phyloP scores from a whole-genome alignment of 1,140 invertebrate genomes.

The Hylyphantes graminicola region DNA sequence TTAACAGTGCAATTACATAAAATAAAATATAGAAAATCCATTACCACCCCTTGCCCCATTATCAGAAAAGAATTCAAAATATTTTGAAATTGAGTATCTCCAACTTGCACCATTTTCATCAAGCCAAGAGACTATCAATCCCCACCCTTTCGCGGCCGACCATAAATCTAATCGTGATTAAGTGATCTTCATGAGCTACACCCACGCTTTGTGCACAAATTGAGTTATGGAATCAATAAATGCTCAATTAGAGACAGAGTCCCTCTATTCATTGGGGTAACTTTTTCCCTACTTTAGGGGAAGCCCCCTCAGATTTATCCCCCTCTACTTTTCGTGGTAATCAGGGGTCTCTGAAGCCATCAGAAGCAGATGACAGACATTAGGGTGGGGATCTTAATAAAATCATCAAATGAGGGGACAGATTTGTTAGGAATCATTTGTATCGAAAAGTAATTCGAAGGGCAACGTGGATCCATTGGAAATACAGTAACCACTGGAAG shows the following conservation, averaged over 20 bases:
- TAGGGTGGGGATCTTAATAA: constrained; percentile 52
- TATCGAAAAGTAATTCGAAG: no score
- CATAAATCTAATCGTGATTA: constrained; percentile 47
- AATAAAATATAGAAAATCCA: no score
- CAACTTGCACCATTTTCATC: background rate
- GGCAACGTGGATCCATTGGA: no score
- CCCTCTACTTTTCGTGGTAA: background rate
- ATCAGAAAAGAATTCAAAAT: no score
- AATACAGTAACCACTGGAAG: no score
- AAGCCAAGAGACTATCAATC: background rate
- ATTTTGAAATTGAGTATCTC: background rate
- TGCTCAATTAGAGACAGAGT: constrained; percentile 53
- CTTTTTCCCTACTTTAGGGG: no score
- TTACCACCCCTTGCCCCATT: no score
- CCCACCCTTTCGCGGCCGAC: background rate
- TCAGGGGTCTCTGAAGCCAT: constrained; percentile 39
- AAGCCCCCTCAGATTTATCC: background rate
- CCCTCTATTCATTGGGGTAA: background rate
- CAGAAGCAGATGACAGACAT: constrained; percentile 58
- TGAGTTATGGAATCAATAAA: constrained; percentile 61
- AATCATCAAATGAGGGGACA: background rate
- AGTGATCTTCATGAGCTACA: constrained; percentile 52
- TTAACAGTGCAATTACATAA: no score
- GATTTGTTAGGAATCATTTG: background rate
- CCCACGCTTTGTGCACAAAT: constrained; percentile 59